These are phyloP conservation scores for Cheirogaleus medius DNA, from an alignment of 2,113 vertebrate genomes.

Conservation along the genomic window DNA sequence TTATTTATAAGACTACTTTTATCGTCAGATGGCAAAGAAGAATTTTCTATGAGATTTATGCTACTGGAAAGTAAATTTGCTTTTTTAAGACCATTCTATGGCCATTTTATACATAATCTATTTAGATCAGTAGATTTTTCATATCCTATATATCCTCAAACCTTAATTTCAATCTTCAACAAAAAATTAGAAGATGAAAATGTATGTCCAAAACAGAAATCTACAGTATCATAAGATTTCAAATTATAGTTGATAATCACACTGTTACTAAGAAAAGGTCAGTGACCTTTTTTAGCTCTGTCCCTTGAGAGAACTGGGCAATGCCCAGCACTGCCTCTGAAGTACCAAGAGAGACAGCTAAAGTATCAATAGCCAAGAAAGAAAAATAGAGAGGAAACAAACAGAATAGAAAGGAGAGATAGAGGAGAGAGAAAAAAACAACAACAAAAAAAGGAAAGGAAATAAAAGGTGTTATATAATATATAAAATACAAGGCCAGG, in stretches of 20 bases:
- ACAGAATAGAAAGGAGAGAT: background rate
- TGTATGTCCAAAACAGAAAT: background rate
- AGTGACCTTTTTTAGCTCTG: background rate
- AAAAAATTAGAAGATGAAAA: slow-evolving; percentile 4
- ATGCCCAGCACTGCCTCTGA: background rate
- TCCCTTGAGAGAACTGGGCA: background rate
- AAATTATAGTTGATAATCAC: background rate
- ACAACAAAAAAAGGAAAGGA: background rate
- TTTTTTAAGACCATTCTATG: background rate
- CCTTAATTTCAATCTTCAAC: slow-evolving; percentile 23
- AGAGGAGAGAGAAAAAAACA: background rate
- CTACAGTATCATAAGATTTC: background rate
- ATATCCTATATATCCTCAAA: background rate
- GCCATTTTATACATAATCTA: background rate
- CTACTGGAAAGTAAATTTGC: background rate
- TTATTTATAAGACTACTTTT: slow-evolving; percentile 29
- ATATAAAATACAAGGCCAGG: too few species aligned
- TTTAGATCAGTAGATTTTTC: slow-evolving; percentile 13
- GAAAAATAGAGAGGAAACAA: background rate
- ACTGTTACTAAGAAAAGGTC: background rate
- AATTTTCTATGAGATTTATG: slow-evolving; percentile 11
- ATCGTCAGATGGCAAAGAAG: background rate
- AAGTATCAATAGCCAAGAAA: background rate
- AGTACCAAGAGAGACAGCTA: background rate
- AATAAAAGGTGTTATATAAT: background rate